Conservation (phyloP, 2,797 vertebrate genomes). For the Darevskia nairensis region DNA sequence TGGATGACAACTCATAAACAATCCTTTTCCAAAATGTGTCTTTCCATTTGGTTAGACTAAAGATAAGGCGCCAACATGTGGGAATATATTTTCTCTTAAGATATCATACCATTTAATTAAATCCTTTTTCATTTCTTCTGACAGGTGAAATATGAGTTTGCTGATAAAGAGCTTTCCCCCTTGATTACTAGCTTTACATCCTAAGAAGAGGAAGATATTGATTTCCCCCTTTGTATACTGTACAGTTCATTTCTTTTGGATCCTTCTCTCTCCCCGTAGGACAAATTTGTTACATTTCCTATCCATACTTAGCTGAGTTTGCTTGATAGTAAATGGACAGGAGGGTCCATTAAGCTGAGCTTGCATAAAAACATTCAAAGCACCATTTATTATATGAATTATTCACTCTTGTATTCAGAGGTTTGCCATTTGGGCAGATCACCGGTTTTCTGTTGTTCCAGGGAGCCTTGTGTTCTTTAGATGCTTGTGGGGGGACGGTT, state of each 20-base stretch:
- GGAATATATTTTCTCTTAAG: constrained; percentile 56
- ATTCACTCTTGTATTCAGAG: not conserved
- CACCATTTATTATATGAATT: not conserved
- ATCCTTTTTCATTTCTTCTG: constrained; percentile 61
- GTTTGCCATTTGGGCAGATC: not conserved
- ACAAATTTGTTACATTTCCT: constrained; percentile 18
- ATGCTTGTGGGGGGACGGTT: not conserved
- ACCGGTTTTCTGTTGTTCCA: not conserved
- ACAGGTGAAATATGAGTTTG: constrained; percentile 64
- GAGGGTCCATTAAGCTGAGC: not conserved
- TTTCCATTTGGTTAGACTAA: constrained; percentile 56
- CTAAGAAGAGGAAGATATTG: constrained; percentile 50
- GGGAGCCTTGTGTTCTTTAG: not conserved
- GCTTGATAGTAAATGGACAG: constrained; percentile 1
- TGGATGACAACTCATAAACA: constrained; percentile 59
- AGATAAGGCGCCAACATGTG: constrained; percentile 48
- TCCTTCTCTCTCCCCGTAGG: constrained; percentile 35
- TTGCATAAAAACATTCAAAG: not conserved
- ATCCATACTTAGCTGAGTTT: not conserved
- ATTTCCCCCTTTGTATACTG: not conserved
- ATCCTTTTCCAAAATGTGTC: constrained; percentile 40
- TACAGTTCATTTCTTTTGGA: constrained; percentile 3
- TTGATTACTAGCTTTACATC: constrained; percentile 57
- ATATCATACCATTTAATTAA: constrained; percentile 62
- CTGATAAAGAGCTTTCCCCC: constrained; percentile 38